A percentile compares a stretch with the other conserved stretches of the same genome.
Evolutionary conservation across 2,113 vertebrate genomes (phyloP).

Genomic region (Catharus bicknelli): DNA sequence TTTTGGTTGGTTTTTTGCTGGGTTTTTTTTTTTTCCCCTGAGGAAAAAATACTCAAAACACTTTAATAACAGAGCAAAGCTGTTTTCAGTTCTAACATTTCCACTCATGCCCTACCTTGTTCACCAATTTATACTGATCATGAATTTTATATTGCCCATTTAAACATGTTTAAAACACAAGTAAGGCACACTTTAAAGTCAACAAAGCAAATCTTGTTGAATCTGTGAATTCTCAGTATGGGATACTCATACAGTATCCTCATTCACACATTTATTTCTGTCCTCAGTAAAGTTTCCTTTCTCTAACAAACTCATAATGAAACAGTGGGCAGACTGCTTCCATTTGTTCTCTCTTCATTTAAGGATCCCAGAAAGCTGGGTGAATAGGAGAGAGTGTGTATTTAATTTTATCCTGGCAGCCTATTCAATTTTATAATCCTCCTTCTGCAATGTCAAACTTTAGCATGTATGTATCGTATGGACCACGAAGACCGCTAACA

Average conservation of each 20-base stretch:
- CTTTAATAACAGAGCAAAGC: neutral
- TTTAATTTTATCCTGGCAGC: neutral
- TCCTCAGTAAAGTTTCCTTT: neutral
- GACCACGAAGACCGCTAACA: neutral
- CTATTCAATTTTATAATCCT: slow-evolving; percentile 2
- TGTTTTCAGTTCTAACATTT: neutral
- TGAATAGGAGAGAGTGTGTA: neutral
- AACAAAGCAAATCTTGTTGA: slow-evolving; percentile 2
- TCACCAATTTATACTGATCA: neutral
- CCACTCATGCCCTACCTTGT: neutral
- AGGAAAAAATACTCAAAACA: neutral
- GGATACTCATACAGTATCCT: neutral
- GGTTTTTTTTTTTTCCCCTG: neutral
- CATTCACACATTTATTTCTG: neutral
- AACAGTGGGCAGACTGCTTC: neutral
- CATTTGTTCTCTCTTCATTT: neutral
- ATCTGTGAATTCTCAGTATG: neutral
- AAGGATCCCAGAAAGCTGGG: neutral
- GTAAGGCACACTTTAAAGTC: neutral
- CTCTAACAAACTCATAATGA: neutral
- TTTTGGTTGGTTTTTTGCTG: neutral
- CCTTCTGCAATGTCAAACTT: neutral
- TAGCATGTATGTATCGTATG: neutral
- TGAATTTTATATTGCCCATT: neutral
- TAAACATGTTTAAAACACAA: neutral